phyloP scores from a whole-genome alignment of 2,797 vertebrate species.

The Aselliscus stoliczkanus region DNA sequence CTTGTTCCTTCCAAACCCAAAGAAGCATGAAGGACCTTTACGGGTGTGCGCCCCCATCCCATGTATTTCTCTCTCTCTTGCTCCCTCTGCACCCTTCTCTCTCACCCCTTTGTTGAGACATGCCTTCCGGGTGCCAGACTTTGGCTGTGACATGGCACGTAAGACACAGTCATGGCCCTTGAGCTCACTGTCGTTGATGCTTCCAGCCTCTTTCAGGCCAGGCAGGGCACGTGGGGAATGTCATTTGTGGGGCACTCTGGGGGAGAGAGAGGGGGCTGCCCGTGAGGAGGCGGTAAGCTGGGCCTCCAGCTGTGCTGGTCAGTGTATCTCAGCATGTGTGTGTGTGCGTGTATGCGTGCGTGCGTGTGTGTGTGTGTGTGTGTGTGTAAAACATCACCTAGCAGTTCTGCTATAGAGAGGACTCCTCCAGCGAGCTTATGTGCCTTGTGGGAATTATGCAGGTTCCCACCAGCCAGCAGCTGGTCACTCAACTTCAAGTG shows the following conservation, averaged over 20 bases:
- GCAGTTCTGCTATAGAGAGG: neutral
- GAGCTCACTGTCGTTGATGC: neutral
- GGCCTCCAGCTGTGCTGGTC: neutral
- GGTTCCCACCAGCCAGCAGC: neutral
- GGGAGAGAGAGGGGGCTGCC: neutral
- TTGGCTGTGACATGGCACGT: neutral
- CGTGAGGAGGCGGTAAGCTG: neutral
- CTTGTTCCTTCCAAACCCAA: neutral
- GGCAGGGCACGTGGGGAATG: neutral
- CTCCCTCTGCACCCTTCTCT: neutral
- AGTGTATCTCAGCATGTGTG: too few species aligned
- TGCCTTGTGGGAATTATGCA: neutral
- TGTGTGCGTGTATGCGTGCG: too few species aligned
- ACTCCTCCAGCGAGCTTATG: neutral
- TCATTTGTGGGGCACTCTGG: neutral
- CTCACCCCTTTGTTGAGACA: neutral
- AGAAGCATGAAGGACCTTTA: neutral
- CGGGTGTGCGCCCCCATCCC: too few species aligned
- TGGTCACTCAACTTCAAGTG: neutral
- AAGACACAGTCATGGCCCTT: neutral
- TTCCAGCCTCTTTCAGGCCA: neutral
- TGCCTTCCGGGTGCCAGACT: neutral
- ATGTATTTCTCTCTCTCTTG: neutral
- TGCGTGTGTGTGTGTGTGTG: too few species aligned
- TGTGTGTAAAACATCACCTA: rapidly evolving